A percentile compares a stretch with the other conserved stretches of the same genome.
phyloP scores from a whole-genome alignment of 2,888 invertebrate species.

The Entomobrya proxima region DNA sequence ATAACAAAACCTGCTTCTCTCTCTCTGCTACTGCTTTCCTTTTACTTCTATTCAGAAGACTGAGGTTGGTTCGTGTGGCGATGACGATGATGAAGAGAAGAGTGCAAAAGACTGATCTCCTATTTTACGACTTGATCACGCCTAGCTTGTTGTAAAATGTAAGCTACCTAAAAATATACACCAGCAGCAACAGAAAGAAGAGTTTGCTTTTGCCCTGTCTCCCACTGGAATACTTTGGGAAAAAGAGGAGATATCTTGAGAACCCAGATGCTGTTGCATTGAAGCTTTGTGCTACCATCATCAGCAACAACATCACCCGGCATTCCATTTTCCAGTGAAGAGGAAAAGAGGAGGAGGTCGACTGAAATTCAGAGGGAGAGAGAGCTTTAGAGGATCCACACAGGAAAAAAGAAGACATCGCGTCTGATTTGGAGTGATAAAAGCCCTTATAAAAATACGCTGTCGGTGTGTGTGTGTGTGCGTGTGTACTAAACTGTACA shows the following conservation, averaged over 20 bases:
- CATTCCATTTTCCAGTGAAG: constrained; percentile 10
- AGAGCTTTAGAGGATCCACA: constrained; percentile 36
- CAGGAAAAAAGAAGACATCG: constrained; percentile 64
- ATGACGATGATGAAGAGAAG: constrained; percentile 37
- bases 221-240: constrained; percentile 53
- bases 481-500: too few species aligned
- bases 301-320: constrained; percentile 39
- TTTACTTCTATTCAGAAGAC: background rate
- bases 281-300: background rate
- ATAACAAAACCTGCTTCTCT: constrained; percentile 32
- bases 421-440: constrained; percentile 70
- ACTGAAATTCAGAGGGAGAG: background rate
- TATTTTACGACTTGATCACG: constrained; percentile 76
- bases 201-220: constrained; percentile 70
- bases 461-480: background rate
- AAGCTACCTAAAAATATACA: constrained; percentile 16
- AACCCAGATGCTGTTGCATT: constrained; percentile 68
- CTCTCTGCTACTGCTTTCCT: background rate
- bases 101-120: constrained; percentile 74
- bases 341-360: background rate
- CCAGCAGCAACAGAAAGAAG: constrained; percentile 13
- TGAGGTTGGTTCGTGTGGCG: background rate
- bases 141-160: constrained; percentile 64
- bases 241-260: constrained; percentile 70
- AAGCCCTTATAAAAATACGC: constrained; percentile 50